Conservation (phyloP, 1,140 invertebrate species). For the Drosophila orena region DNA sequence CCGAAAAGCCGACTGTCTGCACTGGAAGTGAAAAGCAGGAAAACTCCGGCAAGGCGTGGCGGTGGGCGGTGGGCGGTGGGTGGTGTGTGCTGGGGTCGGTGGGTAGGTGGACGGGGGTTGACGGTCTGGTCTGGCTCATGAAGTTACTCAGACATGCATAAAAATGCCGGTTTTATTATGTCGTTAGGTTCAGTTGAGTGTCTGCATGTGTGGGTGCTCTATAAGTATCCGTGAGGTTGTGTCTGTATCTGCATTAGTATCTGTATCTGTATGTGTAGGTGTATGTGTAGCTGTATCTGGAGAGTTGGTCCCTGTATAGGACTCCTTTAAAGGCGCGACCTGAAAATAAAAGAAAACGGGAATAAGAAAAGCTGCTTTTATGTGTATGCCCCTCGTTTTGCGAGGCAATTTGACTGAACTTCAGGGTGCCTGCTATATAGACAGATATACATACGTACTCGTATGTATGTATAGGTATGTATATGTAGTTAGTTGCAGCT, state of each 20-base stretch:
- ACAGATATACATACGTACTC: too few relatives aligned
- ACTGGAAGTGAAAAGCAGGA: constrained; percentile 39
- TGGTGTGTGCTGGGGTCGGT: neutral
- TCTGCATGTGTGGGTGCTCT: constrained; percentile 36
- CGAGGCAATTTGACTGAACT: constrained; percentile 45
- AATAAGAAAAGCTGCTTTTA: constrained; percentile 44
- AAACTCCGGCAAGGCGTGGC: constrained; percentile 53
- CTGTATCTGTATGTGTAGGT: neutral
- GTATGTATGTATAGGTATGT: too few relatives aligned
- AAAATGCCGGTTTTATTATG: constrained; percentile 83
- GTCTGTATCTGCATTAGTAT: constrained; percentile 11
- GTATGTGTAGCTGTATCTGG: neutral
- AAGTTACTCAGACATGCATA: constrained; percentile 83
- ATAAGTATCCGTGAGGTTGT: constrained; percentile 1
- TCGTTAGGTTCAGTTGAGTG: constrained; percentile 60
- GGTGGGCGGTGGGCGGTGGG: constrained; percentile 10
- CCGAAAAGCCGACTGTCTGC: constrained; percentile 56
- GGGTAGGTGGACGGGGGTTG: constrained; percentile 6
- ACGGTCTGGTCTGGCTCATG: constrained; percentile 71
- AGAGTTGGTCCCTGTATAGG: constrained; percentile 34
- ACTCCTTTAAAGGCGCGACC: constrained; percentile 41
- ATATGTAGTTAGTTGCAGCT: constrained; percentile 51
- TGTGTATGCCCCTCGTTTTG: constrained; percentile 25
- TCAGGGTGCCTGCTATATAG: constrained; percentile 8
- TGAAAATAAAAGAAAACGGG: constrained; percentile 16